phyloP scores from a whole-genome alignment of 2,797 vertebrate species.

The Girardinus metallicus region DNA sequence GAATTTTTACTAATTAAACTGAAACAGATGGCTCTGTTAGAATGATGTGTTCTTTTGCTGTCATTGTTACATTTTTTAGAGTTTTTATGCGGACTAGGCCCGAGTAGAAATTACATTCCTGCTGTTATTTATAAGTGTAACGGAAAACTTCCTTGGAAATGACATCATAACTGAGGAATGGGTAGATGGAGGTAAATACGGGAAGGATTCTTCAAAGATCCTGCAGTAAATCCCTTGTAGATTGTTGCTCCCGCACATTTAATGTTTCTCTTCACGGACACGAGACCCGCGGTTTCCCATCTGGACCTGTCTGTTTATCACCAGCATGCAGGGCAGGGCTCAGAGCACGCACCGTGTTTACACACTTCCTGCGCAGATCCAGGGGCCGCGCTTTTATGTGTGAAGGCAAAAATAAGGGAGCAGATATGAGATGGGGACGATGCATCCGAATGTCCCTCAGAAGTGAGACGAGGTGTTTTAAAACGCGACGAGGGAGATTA shows the following conservation, averaged over 20 bases:
- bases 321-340: conserved; percentile 72
- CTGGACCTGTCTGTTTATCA: conserved; percentile 63
- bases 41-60: not conserved
- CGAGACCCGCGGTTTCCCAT: conserved; percentile 70
- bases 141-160: conserved; percentile 33
- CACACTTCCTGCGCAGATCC: conserved; percentile 73
- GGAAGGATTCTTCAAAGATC: conserved; percentile 73
- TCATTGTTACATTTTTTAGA: not conserved
- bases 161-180: conserved; percentile 70
- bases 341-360: conserved; percentile 49
- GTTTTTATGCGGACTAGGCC: not conserved
- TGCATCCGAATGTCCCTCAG: conserved; percentile 68
- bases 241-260: conserved; percentile 76
- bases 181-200: conserved; percentile 66
- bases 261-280: conserved; percentile 73
- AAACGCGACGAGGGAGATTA: conserved; percentile 78
- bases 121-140: conserved; percentile 42
- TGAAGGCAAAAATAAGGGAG: conserved; percentile 74
- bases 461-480: conserved; percentile 73
- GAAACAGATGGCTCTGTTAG: not conserved
- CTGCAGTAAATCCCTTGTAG: conserved; percentile 72
- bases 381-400: conserved; percentile 71
- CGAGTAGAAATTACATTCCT: conserved; percentile 9
- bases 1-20: not conserved
- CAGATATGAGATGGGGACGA: conserved; percentile 70